Evolutionary conservation across 2,113 vertebrate genomes (phyloP), one percentile per base, ranked within the genome.

Genomic region (Onychostoma macrolepis): DNA sequence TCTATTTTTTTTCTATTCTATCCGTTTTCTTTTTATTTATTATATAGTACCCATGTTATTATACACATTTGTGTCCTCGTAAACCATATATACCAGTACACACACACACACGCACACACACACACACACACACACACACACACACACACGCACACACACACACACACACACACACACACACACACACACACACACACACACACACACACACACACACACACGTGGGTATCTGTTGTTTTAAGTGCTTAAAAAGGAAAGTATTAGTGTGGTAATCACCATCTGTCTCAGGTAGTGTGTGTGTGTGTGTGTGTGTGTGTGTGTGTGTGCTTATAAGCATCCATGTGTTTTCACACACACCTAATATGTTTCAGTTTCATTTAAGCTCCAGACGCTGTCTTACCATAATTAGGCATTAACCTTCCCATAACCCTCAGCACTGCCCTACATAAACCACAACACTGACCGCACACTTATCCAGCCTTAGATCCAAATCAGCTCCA

Each of bases 231-330:
- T 67, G 13, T 30, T 33, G 15, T 17, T 67, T 30, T 30, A 67
- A 67, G 28, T 36, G 30, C 67, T 71, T 71, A 38, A 36, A 72
- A 72, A 41, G 36, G 33, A 72, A 41, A 72, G 69, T 11, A 72
- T 72, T 72, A 72, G 69, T 38, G 9, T 38, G 9, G 4, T 72
- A 41, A 72, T 72, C 69, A 72, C 33, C 69, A 72, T 72, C 69
- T 72, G 69, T 72, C 33, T 41, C 33, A 41, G 69, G 9, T 41
- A 36, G 17, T 21, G 30, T 36, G 67, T 71, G 67, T 21, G 65
- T 33, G 15, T 4, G 28, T 67, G 63, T 12, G 58, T 63, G 61
- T 63, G n/a, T 3, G 24, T n/a, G 8, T 63, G 9, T 63, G 58
- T 63, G 58, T 63, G 58, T 11, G n/a, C 61, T 69, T 38, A 24